Evolutionary conservation across 1,140 invertebrate genomes (phyloP).

Genomic region (Acyrthosiphon pisum): DNA sequence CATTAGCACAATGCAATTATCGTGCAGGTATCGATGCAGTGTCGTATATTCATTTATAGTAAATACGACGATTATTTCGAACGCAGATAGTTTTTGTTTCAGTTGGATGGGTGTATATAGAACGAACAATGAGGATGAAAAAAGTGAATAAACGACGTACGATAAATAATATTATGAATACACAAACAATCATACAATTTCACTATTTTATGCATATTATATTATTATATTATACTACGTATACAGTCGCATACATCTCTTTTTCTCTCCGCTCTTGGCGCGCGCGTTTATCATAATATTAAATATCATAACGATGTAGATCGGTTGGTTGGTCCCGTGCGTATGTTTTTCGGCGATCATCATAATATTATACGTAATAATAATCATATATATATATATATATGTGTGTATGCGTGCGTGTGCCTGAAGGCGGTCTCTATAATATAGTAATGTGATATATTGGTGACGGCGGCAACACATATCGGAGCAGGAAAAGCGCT

Average conservation of each 20-base stretch:
- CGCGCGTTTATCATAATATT: not conserved
- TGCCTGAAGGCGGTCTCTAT: not conserved
- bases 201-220: not conserved
- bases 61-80: not conserved
- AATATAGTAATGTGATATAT: not conserved
- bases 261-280: not conserved
- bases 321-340: not conserved
- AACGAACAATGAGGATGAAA: not conserved
- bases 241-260: not conserved
- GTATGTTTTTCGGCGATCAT: not conserved
- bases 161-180: not conserved
- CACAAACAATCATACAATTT: not conserved
- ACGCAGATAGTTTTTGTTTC: not conserved
- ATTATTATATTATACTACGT: no score
- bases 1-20: not conserved
- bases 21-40: not conserved
- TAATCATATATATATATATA: not conserved
- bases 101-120: not conserved
- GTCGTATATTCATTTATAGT: not conserved
- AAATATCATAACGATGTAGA: not conserved
- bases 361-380: not conserved
- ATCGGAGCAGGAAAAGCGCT: not conserved
- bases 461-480: conserved; percentile 21
- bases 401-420: not conserved
- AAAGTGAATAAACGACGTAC: not conserved